Evolutionary conservation across 30 jellyfish, hydroid and myxozoan genomes (phyloP).

Genomic region (Chironex yamaguchii): DNA sequence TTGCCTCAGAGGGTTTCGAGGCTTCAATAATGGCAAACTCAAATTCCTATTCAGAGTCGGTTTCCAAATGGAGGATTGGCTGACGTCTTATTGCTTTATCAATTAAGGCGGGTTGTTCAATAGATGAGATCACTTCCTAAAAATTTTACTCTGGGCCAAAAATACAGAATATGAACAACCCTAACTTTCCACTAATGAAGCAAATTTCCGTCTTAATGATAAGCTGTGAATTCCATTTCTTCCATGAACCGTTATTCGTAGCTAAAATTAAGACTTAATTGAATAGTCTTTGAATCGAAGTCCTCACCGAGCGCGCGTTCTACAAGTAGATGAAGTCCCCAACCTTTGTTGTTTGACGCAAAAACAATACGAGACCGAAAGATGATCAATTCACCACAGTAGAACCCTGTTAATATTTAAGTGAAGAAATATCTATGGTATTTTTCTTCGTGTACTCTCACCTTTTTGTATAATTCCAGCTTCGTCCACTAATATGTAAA

Average conservation of each 20-base stretch:
- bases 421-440: too few species aligned
- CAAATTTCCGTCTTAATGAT: background rate
- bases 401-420: too few species aligned
- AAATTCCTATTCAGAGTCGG: background rate
- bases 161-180: background rate
- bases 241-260: too few species aligned
- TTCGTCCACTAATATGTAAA: background rate
- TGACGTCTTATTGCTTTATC: constrained; percentile 86
- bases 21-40: background rate
- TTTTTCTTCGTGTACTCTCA: background rate
- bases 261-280: too few species aligned
- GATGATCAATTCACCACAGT: too few species aligned
- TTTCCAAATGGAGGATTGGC: constrained; percentile 33
- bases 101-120: constrained; percentile 90
- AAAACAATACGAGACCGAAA: too few species aligned
- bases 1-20: background rate
- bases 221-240: background rate
- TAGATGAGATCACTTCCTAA: constrained; percentile 94
- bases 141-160: constrained; percentile 69
- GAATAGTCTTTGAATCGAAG: too few species aligned
- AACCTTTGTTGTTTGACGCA: too few species aligned
- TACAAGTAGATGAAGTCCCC: too few species aligned
- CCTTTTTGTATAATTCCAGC: background rate
- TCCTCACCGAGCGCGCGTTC: too few species aligned
- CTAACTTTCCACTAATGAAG: background rate